phyloP scores from a whole-genome alignment of 2,113 vertebrate species.

The Oceanites oceanicus region DNA sequence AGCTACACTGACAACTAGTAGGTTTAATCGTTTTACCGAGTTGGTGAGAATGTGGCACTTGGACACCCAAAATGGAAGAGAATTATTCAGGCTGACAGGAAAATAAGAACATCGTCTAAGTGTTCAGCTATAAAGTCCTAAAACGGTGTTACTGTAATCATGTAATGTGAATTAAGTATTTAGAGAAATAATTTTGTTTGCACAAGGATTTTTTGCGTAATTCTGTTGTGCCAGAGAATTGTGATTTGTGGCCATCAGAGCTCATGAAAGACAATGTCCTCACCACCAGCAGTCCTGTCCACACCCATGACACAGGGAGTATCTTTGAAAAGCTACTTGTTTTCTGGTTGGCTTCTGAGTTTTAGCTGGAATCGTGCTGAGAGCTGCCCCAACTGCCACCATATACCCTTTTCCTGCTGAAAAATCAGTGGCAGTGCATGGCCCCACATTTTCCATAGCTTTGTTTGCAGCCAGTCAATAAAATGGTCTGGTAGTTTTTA shows the following conservation, averaged over 20 bases:
- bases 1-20: background rate
- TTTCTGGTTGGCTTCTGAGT: background rate
- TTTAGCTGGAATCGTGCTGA: background rate
- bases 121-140: background rate
- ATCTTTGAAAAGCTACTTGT: background rate
- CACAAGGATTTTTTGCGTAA: background rate
- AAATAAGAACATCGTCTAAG: background rate
- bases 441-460: background rate
- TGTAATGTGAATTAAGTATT: background rate
- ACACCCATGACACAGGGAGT: fast-evolving
- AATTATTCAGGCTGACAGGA: background rate
- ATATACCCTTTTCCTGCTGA: background rate
- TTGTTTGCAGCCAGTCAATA: background rate
- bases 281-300: background rate
- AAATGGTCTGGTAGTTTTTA: background rate
- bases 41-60: background rate
- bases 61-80: background rate
- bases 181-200: background rate
- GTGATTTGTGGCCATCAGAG: background rate
- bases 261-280: background rate
- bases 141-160: background rate
- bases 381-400: background rate
- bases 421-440: background rate
- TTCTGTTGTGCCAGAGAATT: background rate
- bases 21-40: background rate